Conservation (phyloP, 2,113 vertebrate genomes). For the Chroicocephalus ridibundus region DNA sequence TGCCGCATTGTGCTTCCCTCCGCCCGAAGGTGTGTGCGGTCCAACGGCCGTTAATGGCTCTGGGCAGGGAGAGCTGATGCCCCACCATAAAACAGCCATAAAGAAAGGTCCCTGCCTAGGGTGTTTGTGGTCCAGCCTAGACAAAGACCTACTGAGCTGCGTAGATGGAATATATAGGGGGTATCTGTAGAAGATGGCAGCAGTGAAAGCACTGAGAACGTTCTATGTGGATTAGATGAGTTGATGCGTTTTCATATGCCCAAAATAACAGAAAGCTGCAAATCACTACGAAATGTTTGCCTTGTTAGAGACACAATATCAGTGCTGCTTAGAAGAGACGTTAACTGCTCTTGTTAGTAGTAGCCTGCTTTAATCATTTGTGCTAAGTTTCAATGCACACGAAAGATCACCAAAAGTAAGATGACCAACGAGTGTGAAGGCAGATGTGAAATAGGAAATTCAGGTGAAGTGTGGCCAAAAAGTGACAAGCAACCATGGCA, state of each 20-base stretch:
- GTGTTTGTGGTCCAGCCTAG: accelerated
- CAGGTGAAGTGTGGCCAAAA: neutral
- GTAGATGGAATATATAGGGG: accelerated
- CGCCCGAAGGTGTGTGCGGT: accelerated
- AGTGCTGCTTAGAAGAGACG: neutral
- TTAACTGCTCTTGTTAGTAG: accelerated
- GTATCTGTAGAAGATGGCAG: neutral
- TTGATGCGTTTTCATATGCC: neutral
- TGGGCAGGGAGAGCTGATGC: neutral
- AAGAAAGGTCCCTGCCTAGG: accelerated
- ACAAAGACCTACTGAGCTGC: accelerated
- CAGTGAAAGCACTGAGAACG: accelerated
- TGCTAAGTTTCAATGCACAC: accelerated
- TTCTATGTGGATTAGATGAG: accelerated
- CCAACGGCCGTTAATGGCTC: neutral
- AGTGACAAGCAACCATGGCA: accelerated
- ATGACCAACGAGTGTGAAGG: accelerated
- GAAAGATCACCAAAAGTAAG: too few species aligned
- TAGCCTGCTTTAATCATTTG: accelerated
- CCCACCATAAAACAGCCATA: accelerated
- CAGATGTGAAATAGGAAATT: neutral
- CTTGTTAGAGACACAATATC: accelerated
- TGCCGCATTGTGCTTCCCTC: neutral
- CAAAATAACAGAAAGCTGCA: neutral
- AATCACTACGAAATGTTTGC: neutral